Evolutionary conservation across 64 coral and sea anemone species (phyloP).

Genomic region (Actinia tenebrosa): DNA sequence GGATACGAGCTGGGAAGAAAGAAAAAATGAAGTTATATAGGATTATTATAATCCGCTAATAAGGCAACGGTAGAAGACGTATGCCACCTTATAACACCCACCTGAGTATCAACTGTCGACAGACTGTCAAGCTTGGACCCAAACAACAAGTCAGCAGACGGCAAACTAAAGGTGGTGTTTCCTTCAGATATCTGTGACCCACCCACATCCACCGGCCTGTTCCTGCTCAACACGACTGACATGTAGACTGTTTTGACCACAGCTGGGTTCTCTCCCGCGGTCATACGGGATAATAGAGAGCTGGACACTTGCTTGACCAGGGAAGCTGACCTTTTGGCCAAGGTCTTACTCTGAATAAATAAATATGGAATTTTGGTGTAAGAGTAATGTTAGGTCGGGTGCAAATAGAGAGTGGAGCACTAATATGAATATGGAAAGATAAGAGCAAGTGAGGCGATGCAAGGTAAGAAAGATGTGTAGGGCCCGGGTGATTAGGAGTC

Average conservation of each 20-base stretch:
- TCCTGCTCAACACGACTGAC: not conserved
- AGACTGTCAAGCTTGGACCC: not conserved
- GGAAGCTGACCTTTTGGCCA: not conserved
- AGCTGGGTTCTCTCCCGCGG: not conserved
- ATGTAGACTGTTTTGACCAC: not conserved
- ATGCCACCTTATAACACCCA: not conserved
- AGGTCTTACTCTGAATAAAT: not conserved
- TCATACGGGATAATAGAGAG: not conserved
- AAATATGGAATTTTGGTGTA: not conserved
- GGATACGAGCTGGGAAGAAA: not conserved
- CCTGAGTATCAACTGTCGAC: conserved; percentile 20
- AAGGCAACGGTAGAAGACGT: too few relatives aligned
- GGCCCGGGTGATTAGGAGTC: too few relatives aligned
- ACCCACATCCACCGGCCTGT: not conserved
- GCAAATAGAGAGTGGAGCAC: too few relatives aligned
- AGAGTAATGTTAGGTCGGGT: too few relatives aligned
- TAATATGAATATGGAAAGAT: too few relatives aligned
- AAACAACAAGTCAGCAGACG: not conserved
- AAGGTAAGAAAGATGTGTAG: too few relatives aligned
- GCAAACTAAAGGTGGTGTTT: not conserved
- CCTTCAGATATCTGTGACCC: not conserved
- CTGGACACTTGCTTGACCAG: not conserved
- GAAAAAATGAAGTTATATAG: not conserved
- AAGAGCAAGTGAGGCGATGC: too few relatives aligned
- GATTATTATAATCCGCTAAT: too few relatives aligned